phyloP scores from a whole-genome alignment of 2,888 invertebrate genomes.

The Anagyrus pseudococci region DNA sequence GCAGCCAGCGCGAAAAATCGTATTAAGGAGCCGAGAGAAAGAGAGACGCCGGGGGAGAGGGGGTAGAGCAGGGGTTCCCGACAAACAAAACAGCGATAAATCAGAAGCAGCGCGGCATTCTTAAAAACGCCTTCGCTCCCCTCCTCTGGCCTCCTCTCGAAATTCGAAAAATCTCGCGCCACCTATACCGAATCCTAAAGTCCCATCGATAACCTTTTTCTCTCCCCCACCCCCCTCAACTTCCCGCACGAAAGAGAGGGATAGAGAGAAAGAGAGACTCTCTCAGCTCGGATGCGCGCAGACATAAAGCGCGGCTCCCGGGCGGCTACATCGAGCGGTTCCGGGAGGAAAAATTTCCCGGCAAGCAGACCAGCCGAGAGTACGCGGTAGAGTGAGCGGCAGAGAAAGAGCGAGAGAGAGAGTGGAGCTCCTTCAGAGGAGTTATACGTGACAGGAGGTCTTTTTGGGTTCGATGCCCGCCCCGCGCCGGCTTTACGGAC shows the following conservation, averaged over 20 bases:
- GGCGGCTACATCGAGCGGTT: conserved; percentile 21
- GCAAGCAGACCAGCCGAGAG: no score
- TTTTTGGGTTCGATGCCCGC: conserved; percentile 35
- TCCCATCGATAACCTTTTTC: conserved; percentile 25
- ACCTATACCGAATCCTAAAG: not conserved
- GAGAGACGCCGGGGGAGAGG: not conserved
- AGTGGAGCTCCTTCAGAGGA: conserved; percentile 3
- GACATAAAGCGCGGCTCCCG: not conserved
- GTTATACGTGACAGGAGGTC: conserved; percentile 29
- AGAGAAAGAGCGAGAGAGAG: conserved; percentile 6
- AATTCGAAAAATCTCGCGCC: conserved; percentile 9
- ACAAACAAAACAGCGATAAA: conserved; percentile 35
- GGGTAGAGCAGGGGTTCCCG: not conserved
- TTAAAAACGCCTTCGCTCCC: not conserved
- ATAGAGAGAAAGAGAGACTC: conserved; percentile 1
- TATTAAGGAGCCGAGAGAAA: no score
- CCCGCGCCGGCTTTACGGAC: conserved; percentile 34
- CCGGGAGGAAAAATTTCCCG: conserved; percentile 15
- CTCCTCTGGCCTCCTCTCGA: not conserved
- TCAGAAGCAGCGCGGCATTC: not conserved
- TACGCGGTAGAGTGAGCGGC: no score
- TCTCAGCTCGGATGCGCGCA: not conserved
- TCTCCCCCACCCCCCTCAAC: no score
- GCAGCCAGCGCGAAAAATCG: no score
- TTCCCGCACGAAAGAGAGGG: no score